phyloP scores from a whole-genome alignment of 2,113 vertebrate genomes.

The Perca flavescens region DNA sequence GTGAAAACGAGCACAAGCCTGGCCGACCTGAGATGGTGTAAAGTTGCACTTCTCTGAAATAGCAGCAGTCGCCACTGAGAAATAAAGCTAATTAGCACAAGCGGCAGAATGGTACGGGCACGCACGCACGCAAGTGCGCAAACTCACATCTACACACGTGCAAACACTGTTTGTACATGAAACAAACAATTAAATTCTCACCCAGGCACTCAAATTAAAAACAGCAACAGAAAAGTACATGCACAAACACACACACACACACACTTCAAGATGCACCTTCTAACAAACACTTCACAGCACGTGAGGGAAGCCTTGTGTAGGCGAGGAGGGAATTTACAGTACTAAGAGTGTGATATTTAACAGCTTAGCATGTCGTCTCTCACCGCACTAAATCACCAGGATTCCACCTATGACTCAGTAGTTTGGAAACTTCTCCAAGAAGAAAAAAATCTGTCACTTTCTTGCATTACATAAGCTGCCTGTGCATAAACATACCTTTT shows the following conservation, averaged over 20 bases:
- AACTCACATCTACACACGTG: not conserved
- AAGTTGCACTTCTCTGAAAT: slow-evolving; percentile 70
- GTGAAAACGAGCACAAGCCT: slow-evolving; percentile 40
- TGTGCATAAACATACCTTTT: not conserved
- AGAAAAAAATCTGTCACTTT: slow-evolving; percentile 33
- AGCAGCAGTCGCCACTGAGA: slow-evolving; percentile 59
- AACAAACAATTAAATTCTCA: slow-evolving; percentile 25
- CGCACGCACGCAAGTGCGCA: not conserved
- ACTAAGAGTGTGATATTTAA: slow-evolving; percentile 72
- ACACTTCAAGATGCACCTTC: slow-evolving; percentile 25
- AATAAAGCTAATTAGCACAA: slow-evolving; percentile 64
- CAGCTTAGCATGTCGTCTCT: slow-evolving; percentile 55
- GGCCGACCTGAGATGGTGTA: slow-evolving; percentile 56
- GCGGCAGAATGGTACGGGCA: not conserved
- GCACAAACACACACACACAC: not conserved
- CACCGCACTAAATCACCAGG: slow-evolving; percentile 62
- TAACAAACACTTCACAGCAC: slow-evolving; percentile 46
- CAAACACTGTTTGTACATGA: not conserved
- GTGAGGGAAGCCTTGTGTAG: slow-evolving; percentile 71
- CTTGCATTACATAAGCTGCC: slow-evolving; percentile 8
- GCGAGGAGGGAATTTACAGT: slow-evolving; percentile 67
- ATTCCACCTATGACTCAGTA: slow-evolving; percentile 69
- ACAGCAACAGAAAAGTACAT: not conserved
- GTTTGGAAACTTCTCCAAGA: slow-evolving; percentile 47
- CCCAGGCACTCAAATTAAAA: slow-evolving; percentile 15